phyloP scores from a whole-genome alignment of 2,797 vertebrate genomes.

The Cyprinodon diabolis region DNA sequence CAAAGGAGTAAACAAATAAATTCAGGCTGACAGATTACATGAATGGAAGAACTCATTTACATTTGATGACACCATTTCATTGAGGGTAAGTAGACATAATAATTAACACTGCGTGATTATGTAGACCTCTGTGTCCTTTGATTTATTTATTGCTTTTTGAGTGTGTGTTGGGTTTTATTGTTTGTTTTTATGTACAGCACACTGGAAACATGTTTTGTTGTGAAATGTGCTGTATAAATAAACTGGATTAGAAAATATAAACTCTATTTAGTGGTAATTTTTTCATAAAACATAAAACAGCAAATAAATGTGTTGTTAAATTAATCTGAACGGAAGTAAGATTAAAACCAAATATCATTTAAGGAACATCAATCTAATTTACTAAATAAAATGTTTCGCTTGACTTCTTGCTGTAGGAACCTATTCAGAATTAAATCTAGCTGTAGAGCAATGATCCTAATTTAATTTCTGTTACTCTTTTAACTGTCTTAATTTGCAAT shows the following conservation, averaged over 20 bases:
- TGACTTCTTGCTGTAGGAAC: neutral
- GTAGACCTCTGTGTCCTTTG: no score
- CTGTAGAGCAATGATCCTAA: neutral
- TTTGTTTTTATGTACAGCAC: no score
- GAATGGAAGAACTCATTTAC: neutral
- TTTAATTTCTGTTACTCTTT: constrained; percentile 4
- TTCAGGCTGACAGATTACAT: neutral
- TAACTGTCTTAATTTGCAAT: neutral
- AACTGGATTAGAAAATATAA: neutral
- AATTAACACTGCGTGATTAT: no score
- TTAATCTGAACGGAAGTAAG: neutral
- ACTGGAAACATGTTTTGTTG: no score
- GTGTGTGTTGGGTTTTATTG: no score
- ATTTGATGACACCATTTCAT: neutral
- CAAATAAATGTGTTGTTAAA: neutral
- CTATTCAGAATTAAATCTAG: neutral
- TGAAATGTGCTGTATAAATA: no score
- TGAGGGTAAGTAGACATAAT: no score
- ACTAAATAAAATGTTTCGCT: neutral
- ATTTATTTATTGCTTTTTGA: no score
- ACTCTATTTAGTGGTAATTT: neutral
- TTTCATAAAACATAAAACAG: neutral
- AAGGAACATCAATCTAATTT: neutral
- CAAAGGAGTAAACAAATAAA: neutral
- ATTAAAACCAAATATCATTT: neutral